Evolutionary conservation across 2,113 vertebrate genomes (phyloP).

Genomic region (Myrmophylax atrothorax): DNA sequence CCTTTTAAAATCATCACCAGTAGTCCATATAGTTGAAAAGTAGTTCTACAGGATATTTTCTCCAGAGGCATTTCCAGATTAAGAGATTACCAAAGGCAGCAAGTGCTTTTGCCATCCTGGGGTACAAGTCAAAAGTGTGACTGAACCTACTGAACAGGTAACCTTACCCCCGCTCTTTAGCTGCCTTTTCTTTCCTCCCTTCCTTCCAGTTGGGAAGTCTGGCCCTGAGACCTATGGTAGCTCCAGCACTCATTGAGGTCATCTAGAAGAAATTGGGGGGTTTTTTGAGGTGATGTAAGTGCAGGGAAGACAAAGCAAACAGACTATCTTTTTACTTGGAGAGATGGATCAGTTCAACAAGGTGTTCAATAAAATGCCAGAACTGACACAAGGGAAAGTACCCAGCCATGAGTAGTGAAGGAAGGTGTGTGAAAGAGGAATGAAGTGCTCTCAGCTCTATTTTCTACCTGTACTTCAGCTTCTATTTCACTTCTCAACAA

Average conservation of each 20-base stretch:
- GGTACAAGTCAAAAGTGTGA: rapidly evolving
- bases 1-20: neutral
- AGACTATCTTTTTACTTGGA: neutral
- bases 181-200: neutral
- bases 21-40: neutral
- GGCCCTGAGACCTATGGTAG: neutral
- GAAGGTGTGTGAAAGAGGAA: neutral
- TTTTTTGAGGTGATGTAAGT: no score
- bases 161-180: neutral
- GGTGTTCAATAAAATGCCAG: neutral
- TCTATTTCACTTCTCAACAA: slow-evolving; percentile 25
- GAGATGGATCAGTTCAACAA: neutral
- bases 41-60: neutral
- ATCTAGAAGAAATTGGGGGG: neutral
- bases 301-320: neutral
- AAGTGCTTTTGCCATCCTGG: neutral
- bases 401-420: neutral
- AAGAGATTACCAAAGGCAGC: neutral
- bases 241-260: neutral
- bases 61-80: rapidly evolving
- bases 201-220: neutral
- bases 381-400: neutral
- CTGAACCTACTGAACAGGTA: neutral
- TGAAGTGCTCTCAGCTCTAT: neutral
- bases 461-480: slow-evolving; percentile 16